phyloP scores from a whole-genome alignment of 2,797 vertebrate genomes.

The Pseudomugil tenellus region DNA sequence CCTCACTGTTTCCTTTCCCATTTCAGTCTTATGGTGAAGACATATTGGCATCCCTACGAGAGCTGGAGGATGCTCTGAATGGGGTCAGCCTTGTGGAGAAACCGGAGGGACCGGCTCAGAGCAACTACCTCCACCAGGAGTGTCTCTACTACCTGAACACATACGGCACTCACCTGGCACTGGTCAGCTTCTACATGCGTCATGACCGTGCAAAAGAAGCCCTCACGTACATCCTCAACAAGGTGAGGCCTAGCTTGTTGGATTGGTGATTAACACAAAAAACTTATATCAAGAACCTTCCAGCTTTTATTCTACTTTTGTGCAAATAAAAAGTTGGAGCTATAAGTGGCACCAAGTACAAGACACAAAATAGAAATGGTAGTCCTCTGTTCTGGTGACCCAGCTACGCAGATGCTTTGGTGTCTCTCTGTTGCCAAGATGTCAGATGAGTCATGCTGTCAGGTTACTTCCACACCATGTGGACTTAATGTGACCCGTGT shows the following conservation, averaged over 20 bases:
- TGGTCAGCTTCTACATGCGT: conserved; percentile 92
- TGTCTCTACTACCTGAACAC: conserved; percentile 92
- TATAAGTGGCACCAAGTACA: neutral
- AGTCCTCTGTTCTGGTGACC: neutral
- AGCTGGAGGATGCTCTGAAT: conserved; percentile 86
- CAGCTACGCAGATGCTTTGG: neutral
- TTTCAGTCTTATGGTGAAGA: conserved; percentile 84
- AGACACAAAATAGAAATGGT: neutral
- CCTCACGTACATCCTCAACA: conserved; percentile 88
- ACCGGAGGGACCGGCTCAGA: conserved; percentile 82
- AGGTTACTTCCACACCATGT: neutral
- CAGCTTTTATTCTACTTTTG: neutral
- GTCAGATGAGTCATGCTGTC: neutral
- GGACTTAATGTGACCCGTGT: neutral
- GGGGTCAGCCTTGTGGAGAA: conserved; percentile 82
- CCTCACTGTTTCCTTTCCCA: neutral
- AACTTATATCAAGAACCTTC: neutral
- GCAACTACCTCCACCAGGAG: conserved; percentile 88
- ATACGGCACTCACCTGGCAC: conserved; percentile 91
- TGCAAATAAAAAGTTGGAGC: no score
- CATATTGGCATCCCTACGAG: conserved; percentile 89
- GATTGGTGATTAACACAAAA: neutral
- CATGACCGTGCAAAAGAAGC: conserved; percentile 91
- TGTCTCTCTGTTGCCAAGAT: neutral
- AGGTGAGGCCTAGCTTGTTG: conserved; percentile 76